Conservation (phyloP, 2,797 vertebrate genomes). For the Acomys russatus region DNA sequence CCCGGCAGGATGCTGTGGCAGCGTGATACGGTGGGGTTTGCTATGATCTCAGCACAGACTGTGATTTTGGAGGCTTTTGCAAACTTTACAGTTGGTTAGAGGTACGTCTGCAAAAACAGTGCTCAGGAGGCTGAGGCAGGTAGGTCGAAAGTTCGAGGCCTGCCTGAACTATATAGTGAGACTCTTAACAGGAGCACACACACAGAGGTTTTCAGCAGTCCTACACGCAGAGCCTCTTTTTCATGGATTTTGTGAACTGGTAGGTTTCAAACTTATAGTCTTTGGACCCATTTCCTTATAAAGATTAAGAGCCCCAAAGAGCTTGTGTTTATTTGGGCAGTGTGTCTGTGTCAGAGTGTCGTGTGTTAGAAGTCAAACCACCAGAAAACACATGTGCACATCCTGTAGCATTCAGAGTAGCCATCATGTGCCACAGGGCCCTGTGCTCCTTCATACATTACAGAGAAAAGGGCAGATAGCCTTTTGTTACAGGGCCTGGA, state of each 20-base stretch:
- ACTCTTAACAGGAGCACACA: not conserved
- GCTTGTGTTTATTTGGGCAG: not conserved
- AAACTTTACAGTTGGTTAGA: not conserved
- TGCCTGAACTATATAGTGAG: not conserved
- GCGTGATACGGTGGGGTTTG: not conserved
- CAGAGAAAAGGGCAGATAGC: not conserved
- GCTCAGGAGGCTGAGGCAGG: not conserved
- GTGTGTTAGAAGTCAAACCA: not conserved
- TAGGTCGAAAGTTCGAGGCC: not conserved
- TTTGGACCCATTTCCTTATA: not conserved
- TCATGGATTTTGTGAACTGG: not conserved
- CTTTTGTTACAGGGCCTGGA: not conserved
- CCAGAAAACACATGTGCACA: not conserved
- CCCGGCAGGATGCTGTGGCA: not conserved
- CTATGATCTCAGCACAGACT: not conserved
- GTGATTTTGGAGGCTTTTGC: conserved; percentile 41
- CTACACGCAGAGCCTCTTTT: not conserved
- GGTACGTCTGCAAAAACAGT: not conserved
- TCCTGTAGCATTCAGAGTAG: not conserved
- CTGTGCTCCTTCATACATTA: not conserved
- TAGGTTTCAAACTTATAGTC: conserved; percentile 14
- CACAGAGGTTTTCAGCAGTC: not conserved
- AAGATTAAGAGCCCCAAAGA: conserved; percentile 36
- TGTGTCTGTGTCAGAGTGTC: conserved; percentile 29
- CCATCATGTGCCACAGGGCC: not conserved